phyloP scores from a whole-genome alignment of 2,888 invertebrate genomes.

The Proisotoma minuta region DNA sequence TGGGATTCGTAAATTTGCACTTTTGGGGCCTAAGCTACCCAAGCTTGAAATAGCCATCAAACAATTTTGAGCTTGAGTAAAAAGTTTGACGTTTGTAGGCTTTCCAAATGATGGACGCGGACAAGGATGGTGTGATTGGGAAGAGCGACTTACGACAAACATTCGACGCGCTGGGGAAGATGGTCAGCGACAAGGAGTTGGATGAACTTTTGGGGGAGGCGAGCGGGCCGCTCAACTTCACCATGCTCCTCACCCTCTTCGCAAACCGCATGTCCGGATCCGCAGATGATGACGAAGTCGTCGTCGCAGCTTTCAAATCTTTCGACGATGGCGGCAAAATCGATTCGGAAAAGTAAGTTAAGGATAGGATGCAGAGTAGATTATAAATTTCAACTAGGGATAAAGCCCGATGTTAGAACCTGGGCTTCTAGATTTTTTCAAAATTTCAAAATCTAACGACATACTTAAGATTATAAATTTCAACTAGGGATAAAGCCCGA shows the following conservation, averaged over 20 bases:
- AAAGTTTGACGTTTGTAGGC: too few species aligned
- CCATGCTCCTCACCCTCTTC: conserved; percentile 85
- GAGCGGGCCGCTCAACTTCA: conserved; percentile 90
- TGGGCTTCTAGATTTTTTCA: too few species aligned
- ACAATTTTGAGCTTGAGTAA: too few species aligned
- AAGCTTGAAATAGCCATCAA: too few species aligned
- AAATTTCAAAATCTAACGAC: too few species aligned
- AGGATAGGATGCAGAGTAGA: too few species aligned
- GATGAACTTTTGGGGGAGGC: conserved; percentile 84
- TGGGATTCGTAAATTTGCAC: too few species aligned
- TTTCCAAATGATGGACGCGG: conserved; percentile 92
- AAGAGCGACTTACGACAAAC: conserved; percentile 86
- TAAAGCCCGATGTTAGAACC: too few species aligned
- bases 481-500: too few species aligned
- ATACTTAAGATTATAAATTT: too few species aligned
- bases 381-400: too few species aligned
- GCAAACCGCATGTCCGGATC: conserved; percentile 87
- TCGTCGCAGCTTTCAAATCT: conserved; percentile 85
- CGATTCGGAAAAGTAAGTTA: conserved; percentile 70
- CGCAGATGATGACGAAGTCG: conserved; percentile 80
- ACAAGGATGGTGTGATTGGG: conserved; percentile 80
- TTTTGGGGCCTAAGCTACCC: too few species aligned
- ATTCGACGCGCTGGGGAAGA: conserved; percentile 86
- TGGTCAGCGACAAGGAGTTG: conserved; percentile 83
- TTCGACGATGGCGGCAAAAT: conserved; percentile 83